A percentile compares a stretch with the other conserved stretches of the same genome.
Conservation (phyloP, 2,797 vertebrate species). For the Synanceia verrucosa region DNA sequence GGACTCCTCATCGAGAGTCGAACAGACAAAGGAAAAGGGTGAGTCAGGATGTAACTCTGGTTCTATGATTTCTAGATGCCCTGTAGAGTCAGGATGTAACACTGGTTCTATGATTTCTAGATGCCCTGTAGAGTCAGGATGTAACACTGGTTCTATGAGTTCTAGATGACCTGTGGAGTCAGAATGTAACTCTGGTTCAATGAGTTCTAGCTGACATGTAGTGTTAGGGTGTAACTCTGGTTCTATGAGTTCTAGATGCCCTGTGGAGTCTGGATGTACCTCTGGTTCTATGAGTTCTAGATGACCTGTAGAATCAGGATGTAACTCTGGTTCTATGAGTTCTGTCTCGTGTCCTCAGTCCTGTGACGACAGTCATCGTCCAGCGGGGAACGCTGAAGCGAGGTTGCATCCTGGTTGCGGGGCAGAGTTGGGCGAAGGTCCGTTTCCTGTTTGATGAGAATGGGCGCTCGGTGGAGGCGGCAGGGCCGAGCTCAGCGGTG, state of each 20-base stretch:
- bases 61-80: background rate
- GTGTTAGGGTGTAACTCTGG: background rate
- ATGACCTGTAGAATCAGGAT: background rate
- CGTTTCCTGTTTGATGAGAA: conserved; percentile 94
- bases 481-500: conserved; percentile 86
- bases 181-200: background rate
- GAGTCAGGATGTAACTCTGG: background rate
- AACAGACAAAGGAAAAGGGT: conserved; percentile 93
- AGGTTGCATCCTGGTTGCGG: conserved; percentile 90
- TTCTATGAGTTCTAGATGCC: background rate
- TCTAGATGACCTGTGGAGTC: background rate
- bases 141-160: background rate
- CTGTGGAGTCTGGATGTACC: background rate
- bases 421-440: conserved; percentile 92
- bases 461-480: conserved; percentile 74
- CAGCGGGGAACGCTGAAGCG: conserved; percentile 90
- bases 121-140: background rate
- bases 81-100: background rate
- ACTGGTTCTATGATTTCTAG: background rate
- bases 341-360: conserved; percentile 70
- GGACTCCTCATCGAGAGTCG: conserved; percentile 91
- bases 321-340: background rate
- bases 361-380: conserved; percentile 90
- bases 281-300: background rate
- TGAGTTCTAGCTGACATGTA: background rate